phyloP scores from a whole-genome alignment of 2,797 vertebrate genomes.

The Mycteria americana region DNA sequence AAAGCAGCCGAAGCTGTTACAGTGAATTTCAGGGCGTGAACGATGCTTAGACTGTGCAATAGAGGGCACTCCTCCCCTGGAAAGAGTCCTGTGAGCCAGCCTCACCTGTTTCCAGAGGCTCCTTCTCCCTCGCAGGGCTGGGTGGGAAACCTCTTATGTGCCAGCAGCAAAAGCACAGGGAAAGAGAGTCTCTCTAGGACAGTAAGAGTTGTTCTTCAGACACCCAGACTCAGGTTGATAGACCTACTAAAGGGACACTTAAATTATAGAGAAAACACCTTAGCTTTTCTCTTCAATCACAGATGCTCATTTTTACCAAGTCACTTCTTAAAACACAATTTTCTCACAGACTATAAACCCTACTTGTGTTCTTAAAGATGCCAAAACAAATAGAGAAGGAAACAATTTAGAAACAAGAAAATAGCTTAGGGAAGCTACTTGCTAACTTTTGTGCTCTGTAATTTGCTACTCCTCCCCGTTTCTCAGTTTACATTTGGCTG shows the following conservation, averaged over 20 bases:
- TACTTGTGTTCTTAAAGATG: neutral
- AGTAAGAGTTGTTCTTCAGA: neutral
- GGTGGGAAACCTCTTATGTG: neutral
- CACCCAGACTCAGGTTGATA: neutral
- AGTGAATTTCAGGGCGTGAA: neutral
- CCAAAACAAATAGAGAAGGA: neutral
- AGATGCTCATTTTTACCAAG: neutral
- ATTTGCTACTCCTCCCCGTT: neutral
- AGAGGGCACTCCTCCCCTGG: slow-evolving; percentile 51
- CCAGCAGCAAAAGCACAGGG: neutral
- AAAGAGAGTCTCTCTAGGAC: neutral
- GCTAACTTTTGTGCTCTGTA: neutral
- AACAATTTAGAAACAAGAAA: neutral
- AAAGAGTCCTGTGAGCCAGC: neutral
- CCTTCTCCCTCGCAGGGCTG: neutral
- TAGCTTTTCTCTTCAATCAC: neutral
- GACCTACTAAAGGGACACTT: neutral
- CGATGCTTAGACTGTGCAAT: neutral
- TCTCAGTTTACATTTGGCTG: neutral
- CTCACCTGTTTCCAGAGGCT: neutral
- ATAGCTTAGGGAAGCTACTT: neutral
- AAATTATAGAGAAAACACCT: neutral
- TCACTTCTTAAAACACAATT: neutral
- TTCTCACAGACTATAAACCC: neutral
- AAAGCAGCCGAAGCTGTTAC: neutral